A percentile compares a stretch with the other conserved stretches of the same genome.
Conservation (phyloP, 1,140 invertebrate species). For the Aphis craccivora region DNA sequence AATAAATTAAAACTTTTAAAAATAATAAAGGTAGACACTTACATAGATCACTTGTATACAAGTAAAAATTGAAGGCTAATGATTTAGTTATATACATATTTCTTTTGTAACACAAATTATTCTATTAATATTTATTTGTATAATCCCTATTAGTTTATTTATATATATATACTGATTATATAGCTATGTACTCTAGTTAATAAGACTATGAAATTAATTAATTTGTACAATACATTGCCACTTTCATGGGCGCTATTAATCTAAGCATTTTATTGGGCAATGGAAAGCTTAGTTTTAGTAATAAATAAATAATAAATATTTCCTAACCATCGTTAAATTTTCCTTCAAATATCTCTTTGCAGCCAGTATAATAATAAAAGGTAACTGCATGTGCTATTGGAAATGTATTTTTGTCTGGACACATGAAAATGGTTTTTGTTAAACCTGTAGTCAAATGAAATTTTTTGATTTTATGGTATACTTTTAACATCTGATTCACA, state of each 20-base stretch:
- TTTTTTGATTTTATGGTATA: slow-evolving; percentile 97
- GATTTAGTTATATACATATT: too few species aligned
- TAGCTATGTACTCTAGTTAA: too few species aligned
- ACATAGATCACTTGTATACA: neutral
- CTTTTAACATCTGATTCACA: slow-evolving; percentile 96
- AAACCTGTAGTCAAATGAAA: slow-evolving; percentile 95
- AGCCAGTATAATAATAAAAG: slow-evolving; percentile 95
- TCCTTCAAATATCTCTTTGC: slow-evolving; percentile 98
- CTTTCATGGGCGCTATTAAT: neutral
- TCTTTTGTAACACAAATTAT: too few species aligned
- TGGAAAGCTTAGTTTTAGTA: neutral
- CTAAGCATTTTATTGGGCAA: neutral
- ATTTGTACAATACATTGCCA: neutral
- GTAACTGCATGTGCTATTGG: slow-evolving; percentile 88
- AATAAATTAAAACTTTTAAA: neutral
- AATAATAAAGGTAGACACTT: neutral
- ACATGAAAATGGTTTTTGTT: slow-evolving; percentile 94
- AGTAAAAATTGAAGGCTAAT: too few species aligned
- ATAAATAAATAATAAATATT: neutral
- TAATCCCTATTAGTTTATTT: too few species aligned
- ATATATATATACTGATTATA: too few species aligned
- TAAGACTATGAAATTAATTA: neutral
- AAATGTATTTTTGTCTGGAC: slow-evolving; percentile 87
- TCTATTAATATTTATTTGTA: too few species aligned
- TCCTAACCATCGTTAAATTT: slow-evolving; percentile 82